A percentile compares a stretch with the other conserved stretches of the same genome.
phyloP scores from a whole-genome alignment of 2,888 invertebrate species.

The Mimachlamys varia region DNA sequence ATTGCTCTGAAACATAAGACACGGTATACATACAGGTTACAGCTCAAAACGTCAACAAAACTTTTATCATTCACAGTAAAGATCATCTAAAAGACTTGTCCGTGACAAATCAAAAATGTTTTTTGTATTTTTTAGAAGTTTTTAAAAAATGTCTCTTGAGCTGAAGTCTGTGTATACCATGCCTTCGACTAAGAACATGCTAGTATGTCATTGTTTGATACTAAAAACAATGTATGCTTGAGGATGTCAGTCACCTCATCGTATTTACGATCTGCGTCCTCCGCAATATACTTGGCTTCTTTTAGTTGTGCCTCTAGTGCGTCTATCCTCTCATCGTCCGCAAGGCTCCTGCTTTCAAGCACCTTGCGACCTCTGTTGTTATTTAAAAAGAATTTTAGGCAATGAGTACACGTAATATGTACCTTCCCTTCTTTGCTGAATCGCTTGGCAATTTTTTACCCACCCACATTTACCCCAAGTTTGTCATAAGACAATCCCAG shows the following conservation, averaged over 20 bases:
- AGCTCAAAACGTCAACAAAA: not conserved
- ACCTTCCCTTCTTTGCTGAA: not conserved
- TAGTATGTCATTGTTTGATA: conserved; percentile 39
- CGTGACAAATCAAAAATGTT: not conserved
- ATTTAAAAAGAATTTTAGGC: conserved; percentile 37
- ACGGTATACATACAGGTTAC: not conserved
- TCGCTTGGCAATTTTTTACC: not conserved
- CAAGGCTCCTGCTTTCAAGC: conserved; percentile 99
- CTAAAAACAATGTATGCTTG: conserved; percentile 8
- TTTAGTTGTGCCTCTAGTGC: conserved; percentile 99
- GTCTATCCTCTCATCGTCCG: conserved; percentile 99
- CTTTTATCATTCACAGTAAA: not conserved
- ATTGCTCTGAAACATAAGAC: conserved; percentile 9
- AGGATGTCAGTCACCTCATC: conserved; percentile 77
- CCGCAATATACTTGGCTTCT: conserved; percentile 99
- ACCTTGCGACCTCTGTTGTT: conserved; percentile 96
- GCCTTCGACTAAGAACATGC: conserved; percentile 42
- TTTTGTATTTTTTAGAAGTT: not conserved
- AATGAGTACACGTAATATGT: conserved; percentile 23
- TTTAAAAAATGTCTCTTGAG: not conserved
- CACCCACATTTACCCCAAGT: not conserved
- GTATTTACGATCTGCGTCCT: conserved; percentile 90
- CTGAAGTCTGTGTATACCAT: not conserved
- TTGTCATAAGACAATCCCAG: not conserved
- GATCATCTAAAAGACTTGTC: too few species aligned